phyloP scores from a whole-genome alignment of 2,888 invertebrate species.

The Ochropleura plecta region DNA sequence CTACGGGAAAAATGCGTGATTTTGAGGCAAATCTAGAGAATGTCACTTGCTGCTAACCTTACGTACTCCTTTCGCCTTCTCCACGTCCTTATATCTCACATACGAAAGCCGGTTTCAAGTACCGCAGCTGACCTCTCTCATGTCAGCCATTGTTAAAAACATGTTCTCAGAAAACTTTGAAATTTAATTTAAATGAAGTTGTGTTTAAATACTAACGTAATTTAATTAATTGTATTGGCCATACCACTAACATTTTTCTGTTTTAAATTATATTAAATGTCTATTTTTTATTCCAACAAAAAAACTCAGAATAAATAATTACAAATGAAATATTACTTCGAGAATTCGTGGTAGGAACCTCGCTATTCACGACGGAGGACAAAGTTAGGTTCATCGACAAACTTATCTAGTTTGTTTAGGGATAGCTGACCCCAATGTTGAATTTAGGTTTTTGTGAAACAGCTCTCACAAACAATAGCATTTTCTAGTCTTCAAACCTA shows the following conservation, averaged over 20 bases:
- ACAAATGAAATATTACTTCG: not conserved
- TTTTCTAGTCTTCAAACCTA: slow-evolving; percentile 29
- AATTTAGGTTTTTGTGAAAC: slow-evolving; percentile 37
- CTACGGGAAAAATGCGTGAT: too few relatives aligned
- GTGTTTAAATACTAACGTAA: too few relatives aligned
- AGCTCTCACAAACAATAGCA: slow-evolving; percentile 32
- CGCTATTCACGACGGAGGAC: slow-evolving; percentile 26
- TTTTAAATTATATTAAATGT: too few relatives aligned
- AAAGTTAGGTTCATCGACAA: slow-evolving; percentile 62
- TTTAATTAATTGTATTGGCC: too few relatives aligned
- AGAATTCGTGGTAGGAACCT: slow-evolving; percentile 21
- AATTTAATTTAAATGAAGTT: not conserved
- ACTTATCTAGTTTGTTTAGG: slow-evolving; percentile 67
- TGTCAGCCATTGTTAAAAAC: not conserved
- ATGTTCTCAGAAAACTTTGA: not conserved
- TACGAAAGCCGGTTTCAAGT: not conserved
- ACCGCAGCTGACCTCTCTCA: not conserved
- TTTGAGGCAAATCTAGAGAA: not conserved
- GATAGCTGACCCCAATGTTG: slow-evolving; percentile 61
- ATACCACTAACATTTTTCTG: too few relatives aligned
- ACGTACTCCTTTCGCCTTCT: not conserved
- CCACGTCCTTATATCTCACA: not conserved
- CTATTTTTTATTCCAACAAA: not conserved
- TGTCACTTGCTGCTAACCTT: not conserved
- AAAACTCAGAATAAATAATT: not conserved